Evolutionary conservation across 2,797 vertebrate genomes (phyloP), one percentile per base, ranked within the genome.

Genomic region (Helarctos malayanus): DNA sequence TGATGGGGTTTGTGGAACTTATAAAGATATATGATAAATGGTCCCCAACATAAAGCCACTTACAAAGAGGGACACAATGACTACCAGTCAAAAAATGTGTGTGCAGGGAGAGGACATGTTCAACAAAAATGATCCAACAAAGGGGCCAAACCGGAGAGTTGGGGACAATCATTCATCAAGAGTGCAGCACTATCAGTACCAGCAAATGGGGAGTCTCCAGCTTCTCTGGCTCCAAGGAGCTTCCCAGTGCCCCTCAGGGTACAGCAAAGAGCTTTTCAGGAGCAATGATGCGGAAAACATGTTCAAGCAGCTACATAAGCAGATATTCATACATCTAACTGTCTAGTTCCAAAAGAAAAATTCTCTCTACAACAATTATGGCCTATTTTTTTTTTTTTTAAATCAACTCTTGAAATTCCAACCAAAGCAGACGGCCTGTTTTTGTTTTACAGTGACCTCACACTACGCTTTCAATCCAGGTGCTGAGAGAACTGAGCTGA

Each of bases 401-500:
- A 91, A 88, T 80, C 35, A 91, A 76, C 69, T 92, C 41, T 75
- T 94, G n/a, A 95, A 84, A 87, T 83, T 90, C 45, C 47, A 98
- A 94, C 19, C 75, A 87, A 90, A 96, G 95, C 96, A 97, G 97
- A 91, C n/a, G 54, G 85, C 89, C 94, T 98, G 94, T 49, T 98
- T 98, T 98, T 98, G 97, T 98, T 98, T 98, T 98, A 95, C 95
- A 92, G 96, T 98, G 97, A 98, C 98, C 98, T 98, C 98, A 98
- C 91, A 97, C 80, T 97, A 97, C 32, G 92, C 96, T 98, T 98
- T 98, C 97, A 89, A 96, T 98, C 96, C 98, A 99, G 98, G 98
- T 98, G 98, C 98, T 98, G 95, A 95, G 97, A 98, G 98, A 98
- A 98, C 95, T 98, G 97, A 98, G 89, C 98, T 98, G 98, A 98